These are phyloP conservation scores for Drosophila erecta DNA, from an alignment of 1,140 invertebrate genomes.

Conservation along the genomic window DNA sequence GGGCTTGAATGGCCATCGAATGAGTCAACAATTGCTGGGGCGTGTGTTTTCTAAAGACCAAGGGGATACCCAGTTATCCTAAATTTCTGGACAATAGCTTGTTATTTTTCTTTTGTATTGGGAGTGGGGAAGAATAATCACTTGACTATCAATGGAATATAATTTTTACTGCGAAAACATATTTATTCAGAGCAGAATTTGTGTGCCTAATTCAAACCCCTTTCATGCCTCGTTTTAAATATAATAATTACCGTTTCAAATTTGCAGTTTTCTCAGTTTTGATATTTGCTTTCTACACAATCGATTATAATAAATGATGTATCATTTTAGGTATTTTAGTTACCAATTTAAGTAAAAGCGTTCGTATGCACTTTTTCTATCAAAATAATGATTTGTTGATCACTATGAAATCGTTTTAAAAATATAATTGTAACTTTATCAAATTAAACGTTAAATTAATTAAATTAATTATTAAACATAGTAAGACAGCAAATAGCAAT, in stretches of 20 bases:
- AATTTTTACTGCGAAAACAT: not conserved
- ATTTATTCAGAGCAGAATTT: not conserved
- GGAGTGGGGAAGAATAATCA: not conserved
- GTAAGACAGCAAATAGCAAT: not conserved
- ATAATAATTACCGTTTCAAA: not conserved
- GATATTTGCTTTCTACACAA: too few species aligned
- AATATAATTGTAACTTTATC: too few species aligned
- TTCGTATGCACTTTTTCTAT: too few species aligned
- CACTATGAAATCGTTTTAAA: too few species aligned
- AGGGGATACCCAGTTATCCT: slow-evolving; percentile 12
- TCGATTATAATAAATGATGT: too few species aligned
- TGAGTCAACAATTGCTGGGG: slow-evolving; percentile 29
- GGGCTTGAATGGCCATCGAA: slow-evolving; percentile 26
- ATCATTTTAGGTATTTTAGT: too few species aligned
- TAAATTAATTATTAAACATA: not conserved
- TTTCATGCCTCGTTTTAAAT: not conserved
- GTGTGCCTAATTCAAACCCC: too few species aligned
- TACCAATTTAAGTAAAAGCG: too few species aligned
- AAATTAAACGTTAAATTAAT: not conserved
- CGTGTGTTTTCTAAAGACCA: slow-evolving; percentile 19
- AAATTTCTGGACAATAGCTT: not conserved
- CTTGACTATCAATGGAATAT: not conserved
- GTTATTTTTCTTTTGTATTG: not conserved
- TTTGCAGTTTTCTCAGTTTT: not conserved
- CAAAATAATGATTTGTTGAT: too few species aligned